Evolutionary conservation across 1,140 invertebrate species (phyloP).

Genomic region (Drosophila ogumai): DNA sequence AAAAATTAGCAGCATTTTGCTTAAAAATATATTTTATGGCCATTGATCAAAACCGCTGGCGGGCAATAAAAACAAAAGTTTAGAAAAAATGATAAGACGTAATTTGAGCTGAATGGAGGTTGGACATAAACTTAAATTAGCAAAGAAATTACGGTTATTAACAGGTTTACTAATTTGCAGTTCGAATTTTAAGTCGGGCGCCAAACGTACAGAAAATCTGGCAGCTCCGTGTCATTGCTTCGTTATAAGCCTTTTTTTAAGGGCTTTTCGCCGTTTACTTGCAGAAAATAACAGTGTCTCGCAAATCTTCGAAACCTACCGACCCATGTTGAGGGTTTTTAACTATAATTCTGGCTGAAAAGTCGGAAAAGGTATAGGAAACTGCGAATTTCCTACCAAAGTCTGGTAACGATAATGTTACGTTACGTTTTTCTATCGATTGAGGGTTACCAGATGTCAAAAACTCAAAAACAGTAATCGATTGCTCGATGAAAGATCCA

Average conservation of each 20-base stretch:
- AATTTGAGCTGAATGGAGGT: slow-evolving; percentile 52
- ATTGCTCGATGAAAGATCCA: background rate
- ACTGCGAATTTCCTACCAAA: background rate
- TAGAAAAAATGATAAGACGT: slow-evolving; percentile 27
- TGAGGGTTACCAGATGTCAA: background rate
- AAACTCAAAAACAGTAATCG: background rate
- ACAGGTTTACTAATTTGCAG: background rate
- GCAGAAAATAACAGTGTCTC: background rate
- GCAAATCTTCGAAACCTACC: background rate
- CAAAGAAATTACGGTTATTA: slow-evolving; percentile 16
- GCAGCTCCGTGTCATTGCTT: background rate
- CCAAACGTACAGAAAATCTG: background rate
- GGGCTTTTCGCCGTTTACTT: background rate
- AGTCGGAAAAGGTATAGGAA: background rate
- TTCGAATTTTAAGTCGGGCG: slow-evolving; percentile 4
- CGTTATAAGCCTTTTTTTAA: background rate
- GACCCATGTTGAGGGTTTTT: background rate
- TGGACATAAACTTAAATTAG: too few species aligned
- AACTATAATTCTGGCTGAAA: background rate
- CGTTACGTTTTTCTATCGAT: background rate
- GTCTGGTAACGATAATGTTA: background rate
- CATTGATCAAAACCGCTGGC: slow-evolving; percentile 52
- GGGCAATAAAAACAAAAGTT: slow-evolving; percentile 17
- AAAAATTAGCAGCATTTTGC: slow-evolving; percentile 56
- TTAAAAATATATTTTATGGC: slow-evolving; percentile 54